Evolutionary conservation across 1,140 invertebrate genomes (phyloP), one percentile per base, ranked within the genome.

Genomic region (Drosophila parabipectinata): DNA sequence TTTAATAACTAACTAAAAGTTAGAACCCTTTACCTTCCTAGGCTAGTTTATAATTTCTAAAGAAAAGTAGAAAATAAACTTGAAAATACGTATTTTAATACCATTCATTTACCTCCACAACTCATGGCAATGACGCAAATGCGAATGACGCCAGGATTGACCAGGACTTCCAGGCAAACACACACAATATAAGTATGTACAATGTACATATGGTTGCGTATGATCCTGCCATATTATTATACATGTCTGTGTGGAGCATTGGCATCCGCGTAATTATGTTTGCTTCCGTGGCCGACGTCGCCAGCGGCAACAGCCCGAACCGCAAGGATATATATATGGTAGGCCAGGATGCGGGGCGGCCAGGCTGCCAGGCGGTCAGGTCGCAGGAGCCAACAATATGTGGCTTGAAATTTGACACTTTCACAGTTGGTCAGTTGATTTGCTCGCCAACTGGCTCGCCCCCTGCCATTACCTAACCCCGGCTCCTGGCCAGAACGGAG

Each of bases 371-470:
- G 10, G 24, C 14, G 18, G 47, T 30, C 34, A 18, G 10, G 52
- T 34, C 66, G 47, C 34, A 47, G 53, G 59, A 77, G 64, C 54
- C 79, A 72, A 68, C 73, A 69, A 53, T 55, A 57, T 87, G 83
- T 82, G 82, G 78, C 82, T 82, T 82, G 82, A 87, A 87, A 88
- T 87, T 87, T 87, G 82, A 87, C 82, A 87, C 82, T 87, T 87
- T 87, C 82, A 88, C 82, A 87, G 82, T 87, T 87, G 82, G 82
- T 88, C 82, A 87, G 82, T 85, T 79, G 82, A 82, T 87, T 87
- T 87, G 75, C 47, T 76, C 76, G 73, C 59, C 56, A 54, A 63
- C 60, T 45, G 59, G 50, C 39, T 58, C 56, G 41, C 8, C 41
- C 41, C 41, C 76, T 73, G 63, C 52, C 59, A 63, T 55, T 72